Base-by-base conservation (phyloP, 2,888 invertebrate genomes). In the Eugnorisma glareosa region DNA sequence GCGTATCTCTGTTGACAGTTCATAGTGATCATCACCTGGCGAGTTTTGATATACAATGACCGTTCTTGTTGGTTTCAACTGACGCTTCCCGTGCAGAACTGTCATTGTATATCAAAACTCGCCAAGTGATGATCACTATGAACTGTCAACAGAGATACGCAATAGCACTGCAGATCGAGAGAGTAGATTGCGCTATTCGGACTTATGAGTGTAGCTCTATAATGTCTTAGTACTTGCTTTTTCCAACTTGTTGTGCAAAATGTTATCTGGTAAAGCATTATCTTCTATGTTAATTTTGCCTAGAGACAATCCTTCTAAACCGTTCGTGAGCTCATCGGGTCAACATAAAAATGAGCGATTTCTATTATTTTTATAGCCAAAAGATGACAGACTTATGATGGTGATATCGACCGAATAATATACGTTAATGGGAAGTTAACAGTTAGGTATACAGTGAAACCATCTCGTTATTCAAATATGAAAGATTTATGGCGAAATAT, bases 321-420 rank as follows among this genome's bases (percentile, higher is more conserved):
- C 37, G n/a, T 15, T 72, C 10, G 21, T 73, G 59, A 73, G 54
- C 48, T 75, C 74, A 67, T 74, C 68, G 10, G n/a, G 11, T 72
- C 35, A 64, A 61, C 63, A 37, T 64, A 59, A 73, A 77, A 43
- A 61, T 35, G 35, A 43, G 43, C 61, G 63, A 75, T 71, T 18
- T 1, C 28, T 73, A 77, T 72, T 73, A 70, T 48, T 81, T 35
- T 67, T 59, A 45, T 18, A 73, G 28, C 2, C 24, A 64, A 73
- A 73, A 67, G 54, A 57, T 75, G 74, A 66, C 67, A 77, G 37
- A 48, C 31, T 77, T 70, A 81, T 74, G 59, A 57, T 64, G 43
- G 48, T 57, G 67, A 51, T 77, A 81, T 74, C 3, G 28, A 72
- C 66, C 48, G 28, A n/a, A 67, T 74, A 73, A 83, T 68, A 45